A percentile compares a stretch with the other conserved stretches of the same genome.
Conservation (phyloP, 2,888 invertebrate species). For the Apotomis capreana region DNA sequence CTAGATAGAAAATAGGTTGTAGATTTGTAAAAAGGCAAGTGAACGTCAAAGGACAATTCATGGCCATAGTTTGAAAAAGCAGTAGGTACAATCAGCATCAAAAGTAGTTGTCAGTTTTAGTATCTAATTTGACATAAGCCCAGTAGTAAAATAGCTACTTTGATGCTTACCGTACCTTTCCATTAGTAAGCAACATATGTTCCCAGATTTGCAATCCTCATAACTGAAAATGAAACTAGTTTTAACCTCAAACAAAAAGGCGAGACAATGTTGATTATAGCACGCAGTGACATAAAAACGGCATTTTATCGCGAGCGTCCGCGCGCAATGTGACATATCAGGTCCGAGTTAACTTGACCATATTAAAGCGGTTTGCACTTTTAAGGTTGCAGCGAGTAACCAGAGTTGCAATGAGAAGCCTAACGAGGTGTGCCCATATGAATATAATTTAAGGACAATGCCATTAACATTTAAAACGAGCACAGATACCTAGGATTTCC, state of each 20-base stretch:
- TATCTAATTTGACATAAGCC: too few species aligned
- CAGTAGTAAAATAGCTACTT: too few species aligned
- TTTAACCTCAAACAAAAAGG: conserved; percentile 20
- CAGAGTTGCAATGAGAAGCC: conserved; percentile 48
- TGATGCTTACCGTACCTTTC: too few species aligned
- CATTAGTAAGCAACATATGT: too few species aligned
- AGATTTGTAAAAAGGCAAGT: too few species aligned
- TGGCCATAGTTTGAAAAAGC: too few species aligned
- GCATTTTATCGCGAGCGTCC: conserved; percentile 24
- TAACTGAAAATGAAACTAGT: conserved; percentile 22
- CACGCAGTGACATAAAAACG: conserved; percentile 37
- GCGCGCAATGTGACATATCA: conserved; percentile 41
- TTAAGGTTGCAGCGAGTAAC: conserved; percentile 69
- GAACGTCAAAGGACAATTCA: too few species aligned
- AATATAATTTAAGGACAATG: conserved; percentile 41
- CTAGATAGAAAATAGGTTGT: too few species aligned
- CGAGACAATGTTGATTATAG: conserved; percentile 28
- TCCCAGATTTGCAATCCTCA: background rate
- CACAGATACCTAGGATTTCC: conserved; percentile 26
- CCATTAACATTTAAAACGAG: conserved; percentile 25
- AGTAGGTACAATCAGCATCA: too few species aligned
- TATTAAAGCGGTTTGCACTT: conserved; percentile 74
- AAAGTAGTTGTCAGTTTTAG: too few species aligned
- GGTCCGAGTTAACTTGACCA: conserved; percentile 62
- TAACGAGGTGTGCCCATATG: conserved; percentile 39